These are phyloP conservation scores for Mesitornis unicolor DNA, from an alignment of 2,113 vertebrate genomes.

Conservation along the genomic window DNA sequence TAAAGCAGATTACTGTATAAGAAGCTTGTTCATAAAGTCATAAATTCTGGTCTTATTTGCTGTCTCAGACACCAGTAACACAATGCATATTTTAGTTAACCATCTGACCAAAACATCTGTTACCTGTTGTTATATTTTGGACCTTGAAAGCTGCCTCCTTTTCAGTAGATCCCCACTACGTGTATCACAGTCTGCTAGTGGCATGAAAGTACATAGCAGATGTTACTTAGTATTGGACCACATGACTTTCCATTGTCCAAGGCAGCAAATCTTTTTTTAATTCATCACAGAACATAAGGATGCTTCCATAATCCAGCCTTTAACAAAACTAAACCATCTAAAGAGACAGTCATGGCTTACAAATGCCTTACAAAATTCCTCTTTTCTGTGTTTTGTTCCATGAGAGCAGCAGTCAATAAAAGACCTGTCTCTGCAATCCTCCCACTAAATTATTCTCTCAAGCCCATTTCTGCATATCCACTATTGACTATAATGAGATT, in stretches of 20 bases:
- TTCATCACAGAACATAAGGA: constrained; percentile 52
- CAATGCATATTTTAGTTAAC: constrained; percentile 35
- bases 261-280: constrained; percentile 56
- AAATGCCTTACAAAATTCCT: constrained; percentile 1
- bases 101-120: constrained; percentile 71
- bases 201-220: constrained; percentile 22
- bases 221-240: constrained; percentile 15
- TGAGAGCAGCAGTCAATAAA: background rate
- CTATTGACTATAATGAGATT: background rate
- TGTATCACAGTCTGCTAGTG: constrained; percentile 42
- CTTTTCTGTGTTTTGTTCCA: constrained; percentile 15
- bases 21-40: background rate
- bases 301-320: constrained; percentile 32
- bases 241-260: constrained; percentile 30
- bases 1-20: background rate
- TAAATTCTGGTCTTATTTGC: constrained; percentile 57
- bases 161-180: background rate
- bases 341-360: background rate
- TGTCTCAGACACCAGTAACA: background rate
- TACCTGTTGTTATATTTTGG: constrained; percentile 44
- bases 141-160: constrained; percentile 12
- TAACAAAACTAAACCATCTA: background rate
- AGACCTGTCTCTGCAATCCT: background rate
- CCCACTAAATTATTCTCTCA: background rate
- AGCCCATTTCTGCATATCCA: background rate